Evolutionary conservation across 2,888 invertebrate genomes (phyloP).

Genomic region (Volucella bombylans): DNA sequence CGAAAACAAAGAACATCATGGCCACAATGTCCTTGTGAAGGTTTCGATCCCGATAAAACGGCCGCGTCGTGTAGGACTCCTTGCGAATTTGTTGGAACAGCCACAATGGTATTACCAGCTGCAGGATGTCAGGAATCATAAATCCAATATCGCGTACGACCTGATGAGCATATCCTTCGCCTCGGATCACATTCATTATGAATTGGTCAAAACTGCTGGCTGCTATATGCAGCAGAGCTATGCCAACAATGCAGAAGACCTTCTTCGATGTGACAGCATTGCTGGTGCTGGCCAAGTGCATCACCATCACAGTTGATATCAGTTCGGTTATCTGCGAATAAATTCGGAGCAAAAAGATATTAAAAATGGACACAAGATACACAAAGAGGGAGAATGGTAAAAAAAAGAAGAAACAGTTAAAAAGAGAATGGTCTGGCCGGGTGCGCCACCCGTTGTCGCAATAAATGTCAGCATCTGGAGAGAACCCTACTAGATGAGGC

Average conservation of each 20-base stretch:
- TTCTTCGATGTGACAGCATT: conserved; percentile 84
- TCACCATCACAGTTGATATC: conserved; percentile 85
- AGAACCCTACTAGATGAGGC: too few relatives aligned
- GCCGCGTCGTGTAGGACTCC: conserved; percentile 80
- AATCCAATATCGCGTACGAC: conserved; percentile 87
- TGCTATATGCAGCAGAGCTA: conserved; percentile 85
- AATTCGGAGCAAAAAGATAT: conserved; percentile 1
- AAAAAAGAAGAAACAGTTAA: conserved; percentile 6
- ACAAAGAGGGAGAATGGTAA: not conserved
- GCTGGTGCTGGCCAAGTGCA: conserved; percentile 84
- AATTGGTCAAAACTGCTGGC: conserved; percentile 87
- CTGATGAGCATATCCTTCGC: conserved; percentile 87
- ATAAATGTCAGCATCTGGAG: too few relatives aligned
- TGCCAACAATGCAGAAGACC: conserved; percentile 84
- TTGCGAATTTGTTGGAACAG: conserved; percentile 81
- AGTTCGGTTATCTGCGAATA: conserved; percentile 84
- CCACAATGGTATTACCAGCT: conserved; percentile 85
- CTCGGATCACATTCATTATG: conserved; percentile 85
- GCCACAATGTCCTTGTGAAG: conserved; percentile 81
- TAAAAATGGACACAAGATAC: conserved; percentile 48
- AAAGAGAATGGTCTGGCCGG: not conserved
- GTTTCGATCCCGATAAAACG: conserved; percentile 81
- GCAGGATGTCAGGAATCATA: conserved; percentile 87
- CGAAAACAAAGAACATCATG: conserved; percentile 81
- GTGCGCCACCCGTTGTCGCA: too few relatives aligned